Conservation (phyloP, 2,113 vertebrate genomes). For the Pteropus alecto region DNA sequence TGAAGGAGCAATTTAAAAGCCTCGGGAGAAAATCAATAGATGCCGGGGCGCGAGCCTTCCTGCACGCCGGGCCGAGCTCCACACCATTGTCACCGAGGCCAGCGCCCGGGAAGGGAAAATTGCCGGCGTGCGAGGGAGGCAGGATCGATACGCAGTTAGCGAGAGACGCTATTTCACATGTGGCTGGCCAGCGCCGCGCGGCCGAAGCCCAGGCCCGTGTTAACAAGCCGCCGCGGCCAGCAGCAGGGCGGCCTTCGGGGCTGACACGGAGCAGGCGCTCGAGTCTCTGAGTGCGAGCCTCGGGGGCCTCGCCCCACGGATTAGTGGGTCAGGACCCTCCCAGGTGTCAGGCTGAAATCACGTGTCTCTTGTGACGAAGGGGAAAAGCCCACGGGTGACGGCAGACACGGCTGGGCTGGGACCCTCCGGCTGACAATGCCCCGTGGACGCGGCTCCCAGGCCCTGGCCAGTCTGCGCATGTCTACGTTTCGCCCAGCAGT, state of each 20-base stretch:
- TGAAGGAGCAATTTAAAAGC: conserved; percentile 91
- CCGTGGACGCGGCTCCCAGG: accelerated
- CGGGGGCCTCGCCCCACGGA: conserved; percentile 80
- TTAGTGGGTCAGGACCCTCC: conserved; percentile 82
- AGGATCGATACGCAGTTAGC: conserved; percentile 96
- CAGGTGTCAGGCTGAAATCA: not conserved
- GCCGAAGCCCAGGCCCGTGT: conserved; percentile 28
- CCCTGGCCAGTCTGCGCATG: accelerated
- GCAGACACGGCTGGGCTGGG: not conserved
- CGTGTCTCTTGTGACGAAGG: not conserved
- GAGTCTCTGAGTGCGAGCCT: conserved; percentile 83
- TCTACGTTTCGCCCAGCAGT: accelerated
- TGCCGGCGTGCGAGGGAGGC: conserved; percentile 83
- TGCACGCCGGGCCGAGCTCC: conserved; percentile 82
- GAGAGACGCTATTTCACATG: conserved; percentile 98
- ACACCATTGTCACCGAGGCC: conserved; percentile 86
- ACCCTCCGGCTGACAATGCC: not conserved
- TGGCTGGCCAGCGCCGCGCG: conserved; percentile 89
- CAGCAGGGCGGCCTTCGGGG: conserved; percentile 80
- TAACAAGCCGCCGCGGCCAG: no score
- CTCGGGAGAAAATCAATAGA: conserved; percentile 92
- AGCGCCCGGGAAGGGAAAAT: conserved; percentile 87
- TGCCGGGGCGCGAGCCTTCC: conserved; percentile 83
- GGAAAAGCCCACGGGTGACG: not conserved
- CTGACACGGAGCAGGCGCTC: conserved; percentile 86